Evolutionary conservation across 1,140 invertebrate genomes (phyloP).

Genomic region (Chironomus tepperi): DNA sequence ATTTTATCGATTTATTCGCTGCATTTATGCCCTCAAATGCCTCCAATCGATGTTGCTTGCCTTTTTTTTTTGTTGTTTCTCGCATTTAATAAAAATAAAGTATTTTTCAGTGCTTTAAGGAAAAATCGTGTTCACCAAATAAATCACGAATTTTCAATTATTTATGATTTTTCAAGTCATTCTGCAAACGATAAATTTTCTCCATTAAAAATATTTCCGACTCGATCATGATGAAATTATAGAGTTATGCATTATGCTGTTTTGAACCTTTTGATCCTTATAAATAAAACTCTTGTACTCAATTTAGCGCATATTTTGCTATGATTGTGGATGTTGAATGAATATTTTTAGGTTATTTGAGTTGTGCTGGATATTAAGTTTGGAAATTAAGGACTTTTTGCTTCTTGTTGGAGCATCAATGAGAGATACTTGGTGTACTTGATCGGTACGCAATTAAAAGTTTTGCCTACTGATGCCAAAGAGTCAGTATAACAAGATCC

Average conservation of each 20-base stretch:
- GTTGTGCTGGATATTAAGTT: no score
- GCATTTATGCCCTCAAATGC: neutral
- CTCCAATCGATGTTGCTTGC: neutral
- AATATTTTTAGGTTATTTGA: no score
- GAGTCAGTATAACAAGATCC: no score
- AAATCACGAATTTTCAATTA: constrained; percentile 23
- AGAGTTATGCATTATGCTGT: neutral
- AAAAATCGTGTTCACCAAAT: constrained; percentile 6
- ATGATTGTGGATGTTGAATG: no score
- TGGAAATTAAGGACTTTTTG: no score
- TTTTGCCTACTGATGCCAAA: no score
- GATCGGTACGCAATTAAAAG: no score
- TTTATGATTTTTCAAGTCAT: constrained; percentile 23
- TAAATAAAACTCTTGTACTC: neutral
- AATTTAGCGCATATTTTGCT: no score
- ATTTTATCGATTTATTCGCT: neutral
- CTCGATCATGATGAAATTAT: constrained; percentile 1
- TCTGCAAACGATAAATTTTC: constrained; percentile 11
- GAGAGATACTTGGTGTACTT: no score
- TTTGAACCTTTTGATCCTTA: constrained; percentile 13
- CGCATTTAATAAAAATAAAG: neutral
- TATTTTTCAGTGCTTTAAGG: neutral
- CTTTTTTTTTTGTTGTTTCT: no score
- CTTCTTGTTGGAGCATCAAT: no score
- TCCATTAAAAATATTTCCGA: constrained; percentile 12